These are phyloP conservation scores for Pipra filicauda DNA, from an alignment of 2,113 vertebrate species.

Conservation along the genomic window DNA sequence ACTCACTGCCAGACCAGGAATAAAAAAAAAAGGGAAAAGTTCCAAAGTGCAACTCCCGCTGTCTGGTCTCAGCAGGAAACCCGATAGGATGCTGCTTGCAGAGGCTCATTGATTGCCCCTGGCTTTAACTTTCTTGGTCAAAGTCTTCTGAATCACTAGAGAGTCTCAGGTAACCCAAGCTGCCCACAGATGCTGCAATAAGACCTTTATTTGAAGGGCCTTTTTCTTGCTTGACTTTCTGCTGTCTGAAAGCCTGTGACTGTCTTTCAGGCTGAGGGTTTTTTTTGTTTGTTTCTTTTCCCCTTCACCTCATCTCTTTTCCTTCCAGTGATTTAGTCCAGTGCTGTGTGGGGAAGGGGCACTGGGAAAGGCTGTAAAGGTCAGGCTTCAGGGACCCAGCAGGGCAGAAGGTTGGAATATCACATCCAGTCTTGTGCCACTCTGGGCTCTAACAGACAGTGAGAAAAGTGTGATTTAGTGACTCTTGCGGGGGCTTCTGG, in stretches of 20 bases:
- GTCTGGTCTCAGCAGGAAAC: slow-evolving; percentile 63
- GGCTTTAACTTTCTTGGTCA: slow-evolving; percentile 71
- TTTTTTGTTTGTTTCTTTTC: not conserved
- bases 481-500: not conserved
- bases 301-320: not conserved
- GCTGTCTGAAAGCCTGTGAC: slow-evolving; percentile 8
- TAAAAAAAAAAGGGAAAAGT: not conserved
- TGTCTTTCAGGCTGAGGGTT: not conserved
- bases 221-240: slow-evolving; percentile 44
- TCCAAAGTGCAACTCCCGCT: not conserved
- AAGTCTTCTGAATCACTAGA: slow-evolving; percentile 68
- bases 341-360: not conserved
- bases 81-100: slow-evolving; percentile 9
- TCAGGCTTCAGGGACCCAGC: not conserved
- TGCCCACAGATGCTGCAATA: slow-evolving; percentile 42
- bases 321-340: not conserved
- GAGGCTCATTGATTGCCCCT: slow-evolving; percentile 66
- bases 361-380: not conserved
- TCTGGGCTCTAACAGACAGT: not conserved
- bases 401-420: not conserved
- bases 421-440: not conserved
- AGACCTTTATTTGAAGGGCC: slow-evolving; percentile 49
- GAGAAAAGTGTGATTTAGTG: not conserved
- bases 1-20: not conserved
- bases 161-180: slow-evolving; percentile 71